These are phyloP conservation scores for Cenopis cana DNA, from an alignment of 2,888 invertebrate genomes.

Conservation along the genomic window DNA sequence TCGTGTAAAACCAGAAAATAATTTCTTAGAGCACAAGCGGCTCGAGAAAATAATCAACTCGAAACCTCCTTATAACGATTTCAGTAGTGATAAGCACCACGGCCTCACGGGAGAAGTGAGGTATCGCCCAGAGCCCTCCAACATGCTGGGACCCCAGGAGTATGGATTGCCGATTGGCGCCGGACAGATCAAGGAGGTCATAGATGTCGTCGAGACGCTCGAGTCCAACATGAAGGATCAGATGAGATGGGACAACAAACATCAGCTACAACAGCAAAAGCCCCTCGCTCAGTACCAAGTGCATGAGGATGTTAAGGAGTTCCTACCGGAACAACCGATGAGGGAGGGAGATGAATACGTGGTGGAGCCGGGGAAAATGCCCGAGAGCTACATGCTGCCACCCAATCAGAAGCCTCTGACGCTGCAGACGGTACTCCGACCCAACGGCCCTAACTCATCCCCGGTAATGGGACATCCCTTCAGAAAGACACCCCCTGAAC, in stretches of 20 bases:
- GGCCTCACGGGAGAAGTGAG: conserved; percentile 64
- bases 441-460: conserved; percentile 63
- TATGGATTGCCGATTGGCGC: conserved; percentile 77
- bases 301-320: conserved; percentile 70
- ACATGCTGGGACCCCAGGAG: conserved; percentile 62
- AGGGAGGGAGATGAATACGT: conserved; percentile 73
- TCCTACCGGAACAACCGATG: conserved; percentile 68
- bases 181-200: conserved; percentile 76
- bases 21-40: conserved; percentile 78
- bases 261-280: conserved; percentile 50
- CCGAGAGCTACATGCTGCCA: conserved; percentile 69
- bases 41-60: conserved; percentile 78
- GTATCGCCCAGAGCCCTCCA: conserved; percentile 51
- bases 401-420: conserved; percentile 76
- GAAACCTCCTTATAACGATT: conserved; percentile 81
- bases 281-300: conserved; percentile 67
- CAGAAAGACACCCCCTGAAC: conserved; percentile 76
- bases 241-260: conserved; percentile 56
- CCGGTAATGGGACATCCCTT: conserved; percentile 68
- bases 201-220: conserved; percentile 74
- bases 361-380: conserved; percentile 64
- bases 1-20: conserved; percentile 86
- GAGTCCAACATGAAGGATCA: conserved; percentile 72
- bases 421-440: conserved; percentile 76
- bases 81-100: conserved; percentile 73